A percentile compares a stretch with the other conserved stretches of the same genome.
These are phyloP conservation scores for Oncorhynchus masou DNA, from an alignment of 2,113 vertebrate species.

Conservation along the genomic window DNA sequence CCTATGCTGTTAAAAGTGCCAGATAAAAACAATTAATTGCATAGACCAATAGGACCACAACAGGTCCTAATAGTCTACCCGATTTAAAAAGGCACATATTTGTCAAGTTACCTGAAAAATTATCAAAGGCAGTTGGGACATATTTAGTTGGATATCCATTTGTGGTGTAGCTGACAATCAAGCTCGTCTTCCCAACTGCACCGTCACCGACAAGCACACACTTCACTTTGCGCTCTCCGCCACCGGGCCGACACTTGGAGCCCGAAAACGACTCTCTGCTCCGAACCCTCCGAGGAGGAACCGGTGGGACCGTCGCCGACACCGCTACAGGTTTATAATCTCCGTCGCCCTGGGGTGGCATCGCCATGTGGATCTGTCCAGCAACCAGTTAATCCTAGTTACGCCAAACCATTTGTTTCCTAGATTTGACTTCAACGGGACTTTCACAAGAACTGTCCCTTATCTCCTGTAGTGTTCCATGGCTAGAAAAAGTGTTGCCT, in stretches of 20 bases:
- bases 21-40: too few relatives aligned
- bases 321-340: conserved; percentile 60
- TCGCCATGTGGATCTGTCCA: conserved; percentile 41
- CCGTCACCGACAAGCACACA: conserved; percentile 92
- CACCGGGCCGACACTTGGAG: conserved; percentile 42
- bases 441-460: background rate
- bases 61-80: too few relatives aligned
- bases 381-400: conserved; percentile 4
- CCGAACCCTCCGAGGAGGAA: conserved; percentile 75
- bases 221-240: conserved; percentile 80
- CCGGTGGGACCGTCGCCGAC: conserved; percentile 59
- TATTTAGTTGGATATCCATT: conserved; percentile 94
- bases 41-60: too few relatives aligned
- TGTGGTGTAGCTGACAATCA: conserved; percentile 93
- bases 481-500: background rate
- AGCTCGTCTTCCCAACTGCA: conserved; percentile 91
- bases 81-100: background rate
- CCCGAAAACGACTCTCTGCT: conserved; percentile 41
- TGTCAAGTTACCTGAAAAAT: conserved; percentile 86
- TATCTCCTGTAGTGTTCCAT: background rate
- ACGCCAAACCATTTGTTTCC: conserved; percentile 12
- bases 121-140: conserved; percentile 92
- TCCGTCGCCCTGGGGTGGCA: conserved; percentile 65
- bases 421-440: background rate
- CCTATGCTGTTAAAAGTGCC: too few relatives aligned